Evolutionary conservation across 2,888 invertebrate genomes (phyloP), one percentile per base, ranked within the genome.

Genomic region (Pammene aurita): DNA sequence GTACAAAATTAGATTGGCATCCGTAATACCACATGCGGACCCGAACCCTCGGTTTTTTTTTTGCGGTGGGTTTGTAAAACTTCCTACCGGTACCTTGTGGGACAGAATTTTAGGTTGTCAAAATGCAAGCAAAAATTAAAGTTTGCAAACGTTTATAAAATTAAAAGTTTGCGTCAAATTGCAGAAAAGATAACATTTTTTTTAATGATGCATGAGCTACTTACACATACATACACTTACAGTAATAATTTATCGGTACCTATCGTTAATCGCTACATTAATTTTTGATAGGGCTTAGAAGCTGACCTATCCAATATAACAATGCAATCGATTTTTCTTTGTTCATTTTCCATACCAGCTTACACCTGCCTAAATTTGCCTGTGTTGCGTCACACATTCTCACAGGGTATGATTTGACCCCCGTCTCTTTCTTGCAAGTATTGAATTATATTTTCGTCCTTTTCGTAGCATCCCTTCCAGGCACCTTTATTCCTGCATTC

Each of bases 281-380:
- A 69, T 69, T 65, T n/a, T 38, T 57, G 48, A 69, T 65, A 69
- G 55, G 60, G 60, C 70, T 72, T 71, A 73, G 79, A 78, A 73
- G 80, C 84, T 89, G 89, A 89, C 89, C 89, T 88, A 88, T 87
- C 82, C 86, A 77, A 86, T 80, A 82, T 56, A 78, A 72, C 72
- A 73, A 80, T 78, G 78, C 80, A 78, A 78, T 78, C 75, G 75
- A 78, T 81, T 84, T 67, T 85, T 85, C 85, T 87, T 89, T 87
- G 84, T 89, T 83, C 80, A 77, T 82, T 85, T 65, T 79, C 80
- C 83, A 81, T 86, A 81, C 80, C 76, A 82, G 78, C 83, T 76
- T 87, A 87, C 92, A 91, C 91, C 92, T 92, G 91, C 90, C 77
- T 80, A 76, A 84, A 82, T 81, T 83, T 79, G 80, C 78, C 73